These are phyloP conservation scores for Bos indicus DNA, from an alignment of 2,113 vertebrate species.

Conservation along the genomic window DNA sequence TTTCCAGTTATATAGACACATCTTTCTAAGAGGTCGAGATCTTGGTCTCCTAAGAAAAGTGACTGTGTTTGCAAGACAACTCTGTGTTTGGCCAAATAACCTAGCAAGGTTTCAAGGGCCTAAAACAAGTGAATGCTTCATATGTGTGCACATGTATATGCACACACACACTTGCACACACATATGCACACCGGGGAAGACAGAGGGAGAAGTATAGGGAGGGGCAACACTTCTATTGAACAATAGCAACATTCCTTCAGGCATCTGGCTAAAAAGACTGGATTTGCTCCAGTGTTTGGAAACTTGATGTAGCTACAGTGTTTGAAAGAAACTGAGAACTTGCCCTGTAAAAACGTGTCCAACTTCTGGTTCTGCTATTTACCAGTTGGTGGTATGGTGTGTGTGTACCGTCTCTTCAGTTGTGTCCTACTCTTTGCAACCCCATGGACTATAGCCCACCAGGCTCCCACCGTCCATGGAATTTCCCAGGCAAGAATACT, in stretches of 20 bases:
- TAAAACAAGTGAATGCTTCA: not conserved
- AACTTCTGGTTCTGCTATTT: not conserved
- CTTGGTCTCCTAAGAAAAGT: not conserved
- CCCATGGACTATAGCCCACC: not conserved
- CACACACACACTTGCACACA: not conserved
- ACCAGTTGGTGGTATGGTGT: not conserved
- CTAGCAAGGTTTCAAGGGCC: not conserved
- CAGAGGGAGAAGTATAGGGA: not conserved
- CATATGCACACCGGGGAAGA: not conserved
- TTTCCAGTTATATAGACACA: not conserved
- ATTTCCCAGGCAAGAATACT: not conserved
- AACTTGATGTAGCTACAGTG: not conserved
- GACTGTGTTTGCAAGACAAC: not conserved
- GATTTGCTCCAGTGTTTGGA: not conserved
- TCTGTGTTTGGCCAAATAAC: not conserved
- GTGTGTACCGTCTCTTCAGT: not conserved
- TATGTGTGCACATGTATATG: fast-evolving
- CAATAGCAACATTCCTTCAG: not conserved
- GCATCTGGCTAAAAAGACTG: not conserved
- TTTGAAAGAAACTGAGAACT: not conserved
- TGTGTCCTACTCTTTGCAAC: not conserved
- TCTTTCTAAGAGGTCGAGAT: not conserved
- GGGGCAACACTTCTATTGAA: not conserved
- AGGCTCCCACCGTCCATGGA: not conserved
- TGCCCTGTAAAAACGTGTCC: not conserved